Conservation (phyloP, 2,797 vertebrate species). For the Danio choprae region DNA sequence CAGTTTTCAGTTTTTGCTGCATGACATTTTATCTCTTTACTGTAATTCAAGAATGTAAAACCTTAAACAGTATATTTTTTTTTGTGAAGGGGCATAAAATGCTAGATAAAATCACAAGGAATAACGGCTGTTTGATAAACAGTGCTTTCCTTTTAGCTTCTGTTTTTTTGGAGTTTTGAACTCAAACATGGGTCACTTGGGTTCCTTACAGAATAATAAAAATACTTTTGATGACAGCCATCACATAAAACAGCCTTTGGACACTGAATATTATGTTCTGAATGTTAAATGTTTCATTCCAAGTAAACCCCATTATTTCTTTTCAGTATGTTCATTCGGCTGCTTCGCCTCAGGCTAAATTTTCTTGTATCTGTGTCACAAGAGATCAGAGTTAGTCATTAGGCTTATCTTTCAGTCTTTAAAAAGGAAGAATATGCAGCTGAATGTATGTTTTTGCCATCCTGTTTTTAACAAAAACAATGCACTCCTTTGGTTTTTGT, state of each 20-base stretch:
- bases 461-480: neutral
- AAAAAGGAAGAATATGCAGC: constrained; percentile 19
- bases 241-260: constrained; percentile 15
- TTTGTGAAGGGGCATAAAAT: neutral
- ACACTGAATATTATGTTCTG: constrained; percentile 23
- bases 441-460: constrained; percentile 1
- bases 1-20: constrained; percentile 19
- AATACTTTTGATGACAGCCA: constrained; percentile 9
- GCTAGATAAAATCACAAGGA: neutral
- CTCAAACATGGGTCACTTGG: neutral
- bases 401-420: constrained; percentile 11
- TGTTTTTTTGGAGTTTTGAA: neutral
- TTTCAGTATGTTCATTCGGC: constrained; percentile 34
- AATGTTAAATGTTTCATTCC: constrained; percentile 26
- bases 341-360: constrained; percentile 16
- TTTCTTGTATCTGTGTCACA: constrained; percentile 44
- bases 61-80: neutral
- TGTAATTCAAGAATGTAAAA: neutral
- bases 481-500: neutral
- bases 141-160: neutral
- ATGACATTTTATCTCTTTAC: constrained; percentile 7
- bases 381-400: constrained; percentile 30
- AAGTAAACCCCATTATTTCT: constrained; percentile 28
- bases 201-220: constrained; percentile 17
- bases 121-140: neutral